Base-by-base conservation (phyloP, 2,113 vertebrate species). In the Cryptomyrus ogoouensis region DNA sequence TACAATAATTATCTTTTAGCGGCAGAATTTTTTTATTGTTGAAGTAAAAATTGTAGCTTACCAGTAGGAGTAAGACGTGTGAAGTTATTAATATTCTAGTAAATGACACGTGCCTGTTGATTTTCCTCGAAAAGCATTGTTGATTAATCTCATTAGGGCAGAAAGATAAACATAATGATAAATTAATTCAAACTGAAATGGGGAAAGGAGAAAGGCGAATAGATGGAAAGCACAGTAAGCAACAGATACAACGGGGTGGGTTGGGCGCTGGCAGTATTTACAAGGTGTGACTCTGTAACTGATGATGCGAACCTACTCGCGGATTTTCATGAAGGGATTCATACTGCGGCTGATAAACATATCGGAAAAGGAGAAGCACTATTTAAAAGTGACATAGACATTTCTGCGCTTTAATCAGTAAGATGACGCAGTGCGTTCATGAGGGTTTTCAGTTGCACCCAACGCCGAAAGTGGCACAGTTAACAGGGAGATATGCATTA, bases 1-100 rank as follows among this genome's bases (percentile, higher is more conserved):
- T 53, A 89, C 93, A 89, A 91, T 88, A 90, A 89, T 62, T 66
- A 56, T 47, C 47, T 53, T 86, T 21, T 49, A 13, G 15, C 15
- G 5, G 74, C 17, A 42, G 15, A 42, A 15, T 0, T 42, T 80
- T 77, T 77, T 42, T 42, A 42, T 39, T 42, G 74, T 80, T 39
- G 21, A 86, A 27, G 83, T 27, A 86, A 27, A 46, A 84, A 44
- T 3, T 84, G 83, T 24, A 84, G 83, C 39, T 44, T 44, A 47
- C 46, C 4, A 21, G 46, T 10, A 44, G 15, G 39, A 46, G 5
- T 35, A 35, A 35, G 66, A 74, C 66, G 74, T 35, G 74, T 80
- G 74, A 80, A 80, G 74, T 80, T 80, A 80, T 42, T 80, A 80
- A 80, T 80, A 42, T 42, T 80, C 35, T 80, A 80, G 74, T 80